Percentiles rank a stretch among this genome's conserved stretches.
These are phyloP conservation scores for Globodera rostochiensis DNA, from an alignment of 1,140 invertebrate genomes.

Conservation along the genomic window DNA sequence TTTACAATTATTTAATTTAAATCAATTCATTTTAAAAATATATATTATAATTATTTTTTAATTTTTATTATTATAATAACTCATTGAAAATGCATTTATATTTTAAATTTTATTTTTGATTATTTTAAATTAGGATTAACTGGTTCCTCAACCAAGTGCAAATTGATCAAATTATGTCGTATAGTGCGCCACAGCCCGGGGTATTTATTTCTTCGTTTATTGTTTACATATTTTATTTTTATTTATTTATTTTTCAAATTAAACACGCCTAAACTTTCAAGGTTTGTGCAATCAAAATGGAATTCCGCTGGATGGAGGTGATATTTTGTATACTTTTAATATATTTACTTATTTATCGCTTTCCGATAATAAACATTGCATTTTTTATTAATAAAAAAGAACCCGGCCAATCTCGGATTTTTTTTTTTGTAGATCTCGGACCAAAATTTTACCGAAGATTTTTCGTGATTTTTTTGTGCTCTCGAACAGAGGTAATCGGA, in stretches of 20 bases:
- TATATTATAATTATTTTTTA: background rate
- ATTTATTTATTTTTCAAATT: background rate
- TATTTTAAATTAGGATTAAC: constrained; percentile 8
- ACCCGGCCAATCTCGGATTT: background rate
- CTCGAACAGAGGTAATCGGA: too few relatives aligned
- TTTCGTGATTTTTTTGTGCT: too few relatives aligned
- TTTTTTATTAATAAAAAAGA: background rate
- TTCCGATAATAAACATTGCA: background rate
- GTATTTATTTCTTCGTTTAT: background rate
- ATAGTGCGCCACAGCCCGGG: constrained; percentile 37
- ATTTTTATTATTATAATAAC: background rate
- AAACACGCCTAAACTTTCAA: background rate
- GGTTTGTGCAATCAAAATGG: background rate
- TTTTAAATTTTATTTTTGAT: constrained; percentile 18
- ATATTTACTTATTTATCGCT: too few relatives aligned
- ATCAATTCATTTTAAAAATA: too few relatives aligned
- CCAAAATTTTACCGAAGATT: background rate
- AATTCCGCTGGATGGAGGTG: constrained; percentile 10
- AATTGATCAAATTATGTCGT: constrained; percentile 43
- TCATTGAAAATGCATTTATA: background rate
- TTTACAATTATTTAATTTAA: background rate
- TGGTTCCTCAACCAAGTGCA: constrained; percentile 38
- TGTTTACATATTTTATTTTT: background rate
- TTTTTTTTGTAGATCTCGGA: too few relatives aligned
- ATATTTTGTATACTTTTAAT: too few relatives aligned